Evolutionary conservation across 2,797 vertebrate genomes (phyloP).

Genomic region (Gadopsis marmoratus): DNA sequence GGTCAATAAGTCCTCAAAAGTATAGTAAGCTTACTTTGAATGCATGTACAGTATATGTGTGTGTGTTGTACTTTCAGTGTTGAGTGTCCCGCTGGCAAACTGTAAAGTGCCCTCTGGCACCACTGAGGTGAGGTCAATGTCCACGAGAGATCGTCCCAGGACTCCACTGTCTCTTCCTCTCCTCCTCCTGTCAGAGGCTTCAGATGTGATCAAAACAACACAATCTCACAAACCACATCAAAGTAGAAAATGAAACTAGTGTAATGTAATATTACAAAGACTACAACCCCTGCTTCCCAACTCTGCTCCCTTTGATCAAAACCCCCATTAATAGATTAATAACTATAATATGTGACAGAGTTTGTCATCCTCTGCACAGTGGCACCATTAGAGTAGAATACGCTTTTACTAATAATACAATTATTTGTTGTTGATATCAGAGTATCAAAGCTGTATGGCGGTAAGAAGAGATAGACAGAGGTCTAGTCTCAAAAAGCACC

Average conservation of each 20-base stretch:
- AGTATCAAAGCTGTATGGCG: constrained; percentile 79
- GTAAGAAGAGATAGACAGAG: constrained; percentile 66
- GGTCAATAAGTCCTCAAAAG: constrained; percentile 56
- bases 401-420: constrained; percentile 80
- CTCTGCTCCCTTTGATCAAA: constrained; percentile 52
- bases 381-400: constrained; percentile 83
- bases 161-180: constrained; percentile 46
- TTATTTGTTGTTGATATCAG: constrained; percentile 78
- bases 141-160: constrained; percentile 57
- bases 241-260: constrained; percentile 81
- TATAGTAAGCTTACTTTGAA: constrained; percentile 42
- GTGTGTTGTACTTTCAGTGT: constrained; percentile 51
- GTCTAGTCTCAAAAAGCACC: constrained; percentile 75
- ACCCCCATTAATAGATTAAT: constrained; percentile 67
- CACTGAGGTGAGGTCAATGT: constrained; percentile 64
- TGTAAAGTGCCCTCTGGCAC: constrained; percentile 59
- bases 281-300: constrained; percentile 67
- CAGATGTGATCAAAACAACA: constrained; percentile 73
- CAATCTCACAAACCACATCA: constrained; percentile 79
- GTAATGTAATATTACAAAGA: constrained; percentile 82
- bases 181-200: constrained; percentile 65
- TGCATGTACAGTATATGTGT: constrained; percentile 32
- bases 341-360: constrained; percentile 81
- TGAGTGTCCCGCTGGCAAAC: constrained; percentile 57
- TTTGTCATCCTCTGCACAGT: constrained; percentile 78